A percentile compares a stretch with the other conserved stretches of the same genome.
phyloP scores from a whole-genome alignment of 2,797 vertebrate species.

The Peromyscus attwateri region DNA sequence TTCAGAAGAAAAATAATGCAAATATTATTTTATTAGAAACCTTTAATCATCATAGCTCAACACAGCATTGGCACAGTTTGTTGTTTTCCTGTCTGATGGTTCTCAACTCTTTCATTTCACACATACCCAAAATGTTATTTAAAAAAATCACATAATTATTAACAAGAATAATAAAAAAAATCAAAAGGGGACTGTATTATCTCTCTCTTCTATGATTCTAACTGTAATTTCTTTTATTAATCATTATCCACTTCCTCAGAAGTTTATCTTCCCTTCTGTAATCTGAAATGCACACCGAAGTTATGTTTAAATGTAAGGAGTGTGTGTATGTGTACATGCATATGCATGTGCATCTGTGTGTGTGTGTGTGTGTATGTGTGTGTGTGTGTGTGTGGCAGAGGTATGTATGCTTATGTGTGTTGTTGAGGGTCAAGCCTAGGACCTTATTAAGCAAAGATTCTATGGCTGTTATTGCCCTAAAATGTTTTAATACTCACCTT shows the following conservation, averaged over 20 bases:
- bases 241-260: neutral
- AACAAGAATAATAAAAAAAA: constrained; percentile 39
- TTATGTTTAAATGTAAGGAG: neutral
- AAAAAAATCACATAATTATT: constrained; percentile 43
- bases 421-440: neutral
- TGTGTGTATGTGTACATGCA: no score
- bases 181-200: neutral
- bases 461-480: neutral
- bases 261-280: constrained; percentile 1
- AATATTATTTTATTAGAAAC: neutral
- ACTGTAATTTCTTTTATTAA: neutral
- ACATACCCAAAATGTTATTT: neutral
- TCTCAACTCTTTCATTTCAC: neutral
- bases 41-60: constrained; percentile 20
- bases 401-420: neutral
- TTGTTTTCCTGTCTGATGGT: neutral
- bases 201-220: neutral
- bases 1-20: neutral
- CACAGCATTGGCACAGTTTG: neutral
- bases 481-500: no score
- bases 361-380: neutral
- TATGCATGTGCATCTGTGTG: neutral
- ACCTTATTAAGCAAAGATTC: neutral
- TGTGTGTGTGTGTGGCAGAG: no score
- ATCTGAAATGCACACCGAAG: neutral